phyloP scores from a whole-genome alignment of 2,888 invertebrate species.

The Synergus umbraculus region DNA sequence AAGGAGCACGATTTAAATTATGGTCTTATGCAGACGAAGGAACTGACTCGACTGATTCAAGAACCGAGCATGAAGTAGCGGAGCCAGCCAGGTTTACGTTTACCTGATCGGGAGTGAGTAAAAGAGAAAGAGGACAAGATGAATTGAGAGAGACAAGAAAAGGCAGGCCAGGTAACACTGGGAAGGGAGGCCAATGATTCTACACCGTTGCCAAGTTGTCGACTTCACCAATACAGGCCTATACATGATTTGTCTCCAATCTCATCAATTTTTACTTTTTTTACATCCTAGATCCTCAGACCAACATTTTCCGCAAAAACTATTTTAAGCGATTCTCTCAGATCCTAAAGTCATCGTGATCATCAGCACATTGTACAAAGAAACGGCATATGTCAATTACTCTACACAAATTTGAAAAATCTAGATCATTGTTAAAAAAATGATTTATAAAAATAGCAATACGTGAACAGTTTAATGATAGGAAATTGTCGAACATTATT shows the following conservation, averaged over 20 bases:
- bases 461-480: background rate
- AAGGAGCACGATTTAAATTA: conserved; percentile 50
- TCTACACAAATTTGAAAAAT: too few species aligned
- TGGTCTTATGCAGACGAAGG: conserved; percentile 51
- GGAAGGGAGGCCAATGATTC: conserved; percentile 51
- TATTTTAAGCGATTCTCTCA: background rate
- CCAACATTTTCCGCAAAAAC: background rate
- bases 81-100: conserved; percentile 62
- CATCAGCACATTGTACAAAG: too few species aligned
- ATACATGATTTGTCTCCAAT: conserved; percentile 43
- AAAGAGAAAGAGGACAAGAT: conserved; percentile 52
- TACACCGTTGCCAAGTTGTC: conserved; percentile 69
- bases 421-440: too few species aligned
- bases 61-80: conserved; percentile 64
- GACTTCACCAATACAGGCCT: conserved; percentile 46
- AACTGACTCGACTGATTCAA: conserved; percentile 71
- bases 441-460: background rate
- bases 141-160: conserved; percentile 46
- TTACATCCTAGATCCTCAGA: background rate
- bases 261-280: conserved; percentile 17
- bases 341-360: background rate
- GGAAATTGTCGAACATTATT: background rate
- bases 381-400: too few species aligned
- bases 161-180: conserved; percentile 53
- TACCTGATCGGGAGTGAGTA: conserved; percentile 64